Conservation (phyloP, 2,888 invertebrate genomes). For the Toxonevra muliebris region DNA sequence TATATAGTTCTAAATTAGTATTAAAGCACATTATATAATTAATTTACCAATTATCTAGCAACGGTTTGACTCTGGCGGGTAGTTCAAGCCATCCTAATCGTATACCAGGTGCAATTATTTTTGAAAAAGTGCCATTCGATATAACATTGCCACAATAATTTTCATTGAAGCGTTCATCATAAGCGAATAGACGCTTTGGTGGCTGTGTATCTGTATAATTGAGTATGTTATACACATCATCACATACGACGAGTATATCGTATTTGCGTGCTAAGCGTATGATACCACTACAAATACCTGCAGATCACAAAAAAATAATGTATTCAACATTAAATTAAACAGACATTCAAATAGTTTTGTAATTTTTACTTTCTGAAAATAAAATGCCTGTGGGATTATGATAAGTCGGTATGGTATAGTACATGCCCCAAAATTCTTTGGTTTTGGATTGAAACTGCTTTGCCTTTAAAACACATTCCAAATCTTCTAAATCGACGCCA, state of each 20-base stretch:
- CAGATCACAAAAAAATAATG: not conserved
- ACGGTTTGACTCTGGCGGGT: conserved; percentile 62
- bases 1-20: not conserved
- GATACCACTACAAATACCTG: conserved; percentile 64
- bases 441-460: conserved; percentile 54
- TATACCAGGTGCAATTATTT: conserved; percentile 71
- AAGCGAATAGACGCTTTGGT: conserved; percentile 68
- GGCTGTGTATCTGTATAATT: conserved; percentile 64
- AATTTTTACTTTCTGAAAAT: conserved; percentile 63
- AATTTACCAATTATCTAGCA: conserved; percentile 62
- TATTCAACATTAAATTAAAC: not conserved
- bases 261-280: conserved; percentile 65
- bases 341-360: not conserved
- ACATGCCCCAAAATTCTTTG: conserved; percentile 69
- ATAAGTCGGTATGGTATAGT: conserved; percentile 69
- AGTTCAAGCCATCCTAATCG: conserved; percentile 75
- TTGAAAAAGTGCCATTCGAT: conserved; percentile 74
- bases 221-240: conserved; percentile 74
- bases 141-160: conserved; percentile 68
- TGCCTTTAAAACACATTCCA: conserved; percentile 64
- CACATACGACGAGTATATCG: conserved; percentile 67
- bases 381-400: conserved; percentile 71
- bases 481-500: conserved; percentile 66
- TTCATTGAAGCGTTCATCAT: conserved; percentile 64
- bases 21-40: not conserved